phyloP scores from a whole-genome alignment of 2,113 vertebrate species.

The Sakesphorus luctuosus region DNA sequence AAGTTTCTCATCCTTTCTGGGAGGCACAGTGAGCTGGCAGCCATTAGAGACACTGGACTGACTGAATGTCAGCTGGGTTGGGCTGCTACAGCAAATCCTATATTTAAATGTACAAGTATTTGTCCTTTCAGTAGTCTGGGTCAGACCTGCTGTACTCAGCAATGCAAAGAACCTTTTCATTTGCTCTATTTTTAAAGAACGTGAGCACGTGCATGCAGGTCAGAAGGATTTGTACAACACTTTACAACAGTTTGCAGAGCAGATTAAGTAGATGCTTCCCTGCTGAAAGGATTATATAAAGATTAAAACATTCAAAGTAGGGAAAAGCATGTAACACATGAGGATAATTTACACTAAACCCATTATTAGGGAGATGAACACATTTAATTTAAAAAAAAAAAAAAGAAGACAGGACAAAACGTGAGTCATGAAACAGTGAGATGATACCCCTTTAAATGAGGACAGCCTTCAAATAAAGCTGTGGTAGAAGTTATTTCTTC shows the following conservation, averaged over 20 bases:
- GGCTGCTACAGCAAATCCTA: not conserved
- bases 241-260: not conserved
- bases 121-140: not conserved
- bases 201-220: not conserved
- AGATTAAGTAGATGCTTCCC: constrained; percentile 45
- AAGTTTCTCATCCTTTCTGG: not conserved
- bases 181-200: not conserved
- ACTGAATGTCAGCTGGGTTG: not conserved
- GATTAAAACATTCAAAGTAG: constrained; percentile 42
- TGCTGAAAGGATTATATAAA: constrained; percentile 47
- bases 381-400: constrained; percentile 25
- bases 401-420: not conserved
- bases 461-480: constrained; percentile 59
- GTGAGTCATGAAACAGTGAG: constrained; percentile 7
- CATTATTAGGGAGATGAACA: constrained; percentile 26
- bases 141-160: not conserved
- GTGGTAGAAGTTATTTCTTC: constrained; percentile 69
- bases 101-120: constrained; percentile 8
- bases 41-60: not conserved
- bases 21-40: not conserved
- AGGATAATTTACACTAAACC: constrained; percentile 13
- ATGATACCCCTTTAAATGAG: constrained; percentile 44
- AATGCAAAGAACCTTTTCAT: not conserved
- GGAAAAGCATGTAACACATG: not conserved
- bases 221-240: constrained; percentile 31